phyloP scores from a whole-genome alignment of 2,888 invertebrate genomes.

The Drosophila fungiperda region DNA sequence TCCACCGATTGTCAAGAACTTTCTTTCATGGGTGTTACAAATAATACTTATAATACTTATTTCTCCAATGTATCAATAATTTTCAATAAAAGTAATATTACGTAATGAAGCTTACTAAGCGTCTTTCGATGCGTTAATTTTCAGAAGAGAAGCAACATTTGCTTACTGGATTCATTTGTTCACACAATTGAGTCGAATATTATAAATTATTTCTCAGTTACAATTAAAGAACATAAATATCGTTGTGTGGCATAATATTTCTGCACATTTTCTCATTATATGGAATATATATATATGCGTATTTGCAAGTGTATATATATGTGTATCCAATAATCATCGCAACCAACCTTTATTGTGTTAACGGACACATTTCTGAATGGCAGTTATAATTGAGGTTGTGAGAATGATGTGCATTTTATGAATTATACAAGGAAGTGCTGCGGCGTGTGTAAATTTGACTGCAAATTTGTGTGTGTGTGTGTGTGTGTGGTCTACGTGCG shows the following conservation, averaged over 20 bases:
- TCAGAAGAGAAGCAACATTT: background rate
- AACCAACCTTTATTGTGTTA: constrained; percentile 39
- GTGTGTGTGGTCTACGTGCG: constrained; percentile 14
- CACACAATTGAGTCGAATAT: background rate
- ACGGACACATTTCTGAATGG: constrained; percentile 54
- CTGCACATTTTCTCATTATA: constrained; percentile 14
- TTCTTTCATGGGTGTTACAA: background rate
- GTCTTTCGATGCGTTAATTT: background rate
- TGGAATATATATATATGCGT: background rate
- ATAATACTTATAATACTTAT: background rate
- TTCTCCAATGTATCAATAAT: background rate
- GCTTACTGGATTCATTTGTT: background rate
- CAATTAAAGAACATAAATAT: constrained; percentile 5
- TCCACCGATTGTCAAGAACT: background rate
- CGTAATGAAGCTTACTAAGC: background rate
- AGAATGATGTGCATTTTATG: constrained; percentile 80
- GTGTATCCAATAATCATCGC: constrained; percentile 19
- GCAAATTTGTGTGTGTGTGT: background rate
- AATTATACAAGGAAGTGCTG: constrained; percentile 62
- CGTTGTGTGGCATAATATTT: background rate
- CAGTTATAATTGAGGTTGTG: constrained; percentile 73
- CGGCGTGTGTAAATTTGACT: constrained; percentile 28
- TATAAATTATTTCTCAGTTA: constrained; percentile 1
- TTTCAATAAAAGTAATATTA: no score
- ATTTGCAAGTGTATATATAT: constrained; percentile 6